A percentile compares a stretch with the other conserved stretches of the same genome.
Conservation (phyloP, 2,113 vertebrate genomes). For the Boulengeromyrus knoepffleri region DNA sequence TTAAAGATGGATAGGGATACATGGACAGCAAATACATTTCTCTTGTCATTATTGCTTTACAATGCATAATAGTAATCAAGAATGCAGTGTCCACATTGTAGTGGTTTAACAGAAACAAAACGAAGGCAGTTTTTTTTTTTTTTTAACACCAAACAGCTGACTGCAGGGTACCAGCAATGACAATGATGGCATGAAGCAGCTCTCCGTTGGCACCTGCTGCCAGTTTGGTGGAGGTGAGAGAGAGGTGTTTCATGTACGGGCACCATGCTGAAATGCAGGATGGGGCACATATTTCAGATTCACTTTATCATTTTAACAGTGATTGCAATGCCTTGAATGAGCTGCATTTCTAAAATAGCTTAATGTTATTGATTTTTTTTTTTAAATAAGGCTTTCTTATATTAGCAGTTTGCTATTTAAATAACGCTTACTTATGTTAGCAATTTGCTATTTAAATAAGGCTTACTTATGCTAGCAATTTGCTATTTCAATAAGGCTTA, state of each 20-base stretch:
- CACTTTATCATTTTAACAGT: background rate
- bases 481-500: background rate
- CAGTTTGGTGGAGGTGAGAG: background rate
- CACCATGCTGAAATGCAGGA: background rate
- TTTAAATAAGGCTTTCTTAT: background rate
- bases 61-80: background rate
- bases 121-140: background rate
- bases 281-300: background rate
- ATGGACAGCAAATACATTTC: background rate
- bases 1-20: background rate
- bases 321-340: background rate
- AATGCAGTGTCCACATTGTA: background rate
- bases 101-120: background rate
- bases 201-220: background rate
- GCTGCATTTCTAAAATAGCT: background rate
- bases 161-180: background rate
- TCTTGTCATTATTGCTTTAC: background rate
- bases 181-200: background rate
- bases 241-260: background rate
- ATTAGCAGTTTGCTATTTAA: background rate
- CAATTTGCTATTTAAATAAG: background rate
- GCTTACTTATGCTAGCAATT: background rate
- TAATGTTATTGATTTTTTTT: background rate
- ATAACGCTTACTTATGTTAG: background rate
- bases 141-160: slow-evolving; percentile 1